These are phyloP conservation scores for Eurosta solidaginis DNA, from an alignment of 1,140 invertebrate species.

Conservation along the genomic window DNA sequence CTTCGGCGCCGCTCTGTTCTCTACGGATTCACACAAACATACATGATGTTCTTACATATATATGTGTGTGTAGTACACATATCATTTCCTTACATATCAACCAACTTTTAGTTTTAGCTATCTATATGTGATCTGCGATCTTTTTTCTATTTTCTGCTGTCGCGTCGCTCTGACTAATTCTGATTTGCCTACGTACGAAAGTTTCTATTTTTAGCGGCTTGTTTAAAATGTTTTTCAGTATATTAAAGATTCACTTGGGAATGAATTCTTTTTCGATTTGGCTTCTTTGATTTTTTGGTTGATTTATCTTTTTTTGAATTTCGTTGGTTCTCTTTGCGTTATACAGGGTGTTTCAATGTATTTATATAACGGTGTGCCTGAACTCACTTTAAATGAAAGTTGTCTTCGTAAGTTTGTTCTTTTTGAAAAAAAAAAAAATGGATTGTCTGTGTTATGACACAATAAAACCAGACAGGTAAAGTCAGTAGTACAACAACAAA, in stretches of 20 bases:
- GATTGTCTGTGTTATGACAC: too few relatives aligned
- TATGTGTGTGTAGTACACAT: background rate
- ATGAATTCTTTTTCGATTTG: too few relatives aligned
- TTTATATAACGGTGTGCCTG: background rate
- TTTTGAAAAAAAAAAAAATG: too few relatives aligned
- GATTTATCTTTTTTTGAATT: background rate
- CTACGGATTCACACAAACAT: background rate
- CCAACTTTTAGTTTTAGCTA: background rate
- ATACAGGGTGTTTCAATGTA: background rate
- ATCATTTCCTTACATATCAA: background rate
- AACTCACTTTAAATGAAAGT: too few relatives aligned
- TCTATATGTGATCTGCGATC: background rate
- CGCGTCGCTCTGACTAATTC: slow-evolving; percentile 30
- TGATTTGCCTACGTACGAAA: slow-evolving; percentile 31
- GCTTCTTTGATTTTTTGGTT: background rate
- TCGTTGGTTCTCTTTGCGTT: background rate
- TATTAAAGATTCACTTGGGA: slow-evolving; percentile 23
- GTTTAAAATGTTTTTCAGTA: slow-evolving; percentile 10
- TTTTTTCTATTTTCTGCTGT: background rate
- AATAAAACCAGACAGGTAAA: too few relatives aligned
- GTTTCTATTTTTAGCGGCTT: slow-evolving; percentile 28
- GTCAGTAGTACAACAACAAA: too few relatives aligned
- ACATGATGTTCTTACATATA: background rate
- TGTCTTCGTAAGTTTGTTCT: too few relatives aligned
- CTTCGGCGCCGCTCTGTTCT: background rate